These are phyloP conservation scores for Diceros bicornis DNA, from an alignment of 2,797 vertebrate genomes.

Conservation along the genomic window DNA sequence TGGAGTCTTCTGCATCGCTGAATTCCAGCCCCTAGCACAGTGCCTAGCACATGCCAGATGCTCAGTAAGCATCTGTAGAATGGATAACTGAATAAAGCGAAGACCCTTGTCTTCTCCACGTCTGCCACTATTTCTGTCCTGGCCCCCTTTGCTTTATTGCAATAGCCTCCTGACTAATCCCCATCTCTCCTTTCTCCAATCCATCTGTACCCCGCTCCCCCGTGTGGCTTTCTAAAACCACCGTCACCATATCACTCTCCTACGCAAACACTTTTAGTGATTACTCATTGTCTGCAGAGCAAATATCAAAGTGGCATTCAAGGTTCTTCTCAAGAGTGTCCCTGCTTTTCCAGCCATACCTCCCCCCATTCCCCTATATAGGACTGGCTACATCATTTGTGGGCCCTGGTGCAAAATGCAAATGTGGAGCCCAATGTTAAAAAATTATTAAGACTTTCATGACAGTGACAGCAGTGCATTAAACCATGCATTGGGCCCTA, in stretches of 20 bases:
- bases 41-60: not conserved
- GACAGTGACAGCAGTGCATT: not conserved
- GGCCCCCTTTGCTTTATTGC: not conserved
- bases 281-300: not conserved
- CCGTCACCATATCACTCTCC: not conserved
- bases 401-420: not conserved
- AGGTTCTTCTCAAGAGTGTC: not conserved
- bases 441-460: conserved; percentile 33
- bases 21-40: not conserved
- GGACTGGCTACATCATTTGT: not conserved
- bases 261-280: not conserved
- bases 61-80: not conserved
- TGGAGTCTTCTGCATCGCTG: not conserved
- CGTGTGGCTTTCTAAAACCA: not conserved
- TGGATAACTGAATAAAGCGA: not conserved
- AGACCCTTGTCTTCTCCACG: not conserved
- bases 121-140: not conserved
- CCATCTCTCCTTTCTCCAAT: not conserved
- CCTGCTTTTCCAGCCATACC: not conserved
- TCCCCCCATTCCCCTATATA: not conserved
- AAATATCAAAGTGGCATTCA: not conserved
- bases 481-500: not conserved
- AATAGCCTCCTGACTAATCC: not conserved
- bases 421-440: not conserved
- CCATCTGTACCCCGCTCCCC: not conserved